These are phyloP conservation scores for Amphipoea oculea DNA, from an alignment of 2,888 invertebrate species.

Conservation along the genomic window DNA sequence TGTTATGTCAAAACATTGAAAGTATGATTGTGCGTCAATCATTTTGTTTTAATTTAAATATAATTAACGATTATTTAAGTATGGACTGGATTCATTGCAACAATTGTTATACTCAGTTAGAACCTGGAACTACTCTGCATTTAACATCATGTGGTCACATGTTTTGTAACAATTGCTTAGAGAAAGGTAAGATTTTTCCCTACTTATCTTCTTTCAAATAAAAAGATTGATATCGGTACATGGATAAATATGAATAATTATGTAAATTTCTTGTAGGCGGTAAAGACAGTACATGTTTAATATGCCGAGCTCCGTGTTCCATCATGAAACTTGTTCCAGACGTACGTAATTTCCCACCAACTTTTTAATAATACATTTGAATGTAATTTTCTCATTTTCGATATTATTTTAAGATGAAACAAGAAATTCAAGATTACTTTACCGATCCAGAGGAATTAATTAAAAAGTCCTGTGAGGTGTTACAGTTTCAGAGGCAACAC, in stretches of 20 bases:
- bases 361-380: constrained; percentile 26
- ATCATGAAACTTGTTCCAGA: constrained; percentile 87
- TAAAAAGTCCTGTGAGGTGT: constrained; percentile 85
- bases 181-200: constrained; percentile 76
- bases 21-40: constrained; percentile 43
- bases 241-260: constrained; percentile 14
- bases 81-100: constrained; percentile 91
- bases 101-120: constrained; percentile 87
- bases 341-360: constrained; percentile 72
- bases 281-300: constrained; percentile 84
- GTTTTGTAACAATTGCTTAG: constrained; percentile 88
- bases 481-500: constrained; percentile 88
- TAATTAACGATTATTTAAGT: constrained; percentile 48
- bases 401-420: constrained; percentile 83
- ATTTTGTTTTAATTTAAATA: constrained; percentile 33
- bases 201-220: background rate
- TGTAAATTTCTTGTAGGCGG: constrained; percentile 73
- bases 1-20: constrained; percentile 39
- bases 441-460: constrained; percentile 89
- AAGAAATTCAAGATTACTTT: constrained; percentile 89
- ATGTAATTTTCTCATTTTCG: constrained; percentile 58
- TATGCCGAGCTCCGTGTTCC: constrained; percentile 86
- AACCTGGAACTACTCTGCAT: constrained; percentile 84
- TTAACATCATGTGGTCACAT: constrained; percentile 90
- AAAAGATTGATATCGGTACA: constrained; percentile 3